Evolutionary conservation across 2,888 invertebrate genomes (phyloP), one percentile per base, ranked within the genome.

Genomic region (Tetropium fuscum): DNA sequence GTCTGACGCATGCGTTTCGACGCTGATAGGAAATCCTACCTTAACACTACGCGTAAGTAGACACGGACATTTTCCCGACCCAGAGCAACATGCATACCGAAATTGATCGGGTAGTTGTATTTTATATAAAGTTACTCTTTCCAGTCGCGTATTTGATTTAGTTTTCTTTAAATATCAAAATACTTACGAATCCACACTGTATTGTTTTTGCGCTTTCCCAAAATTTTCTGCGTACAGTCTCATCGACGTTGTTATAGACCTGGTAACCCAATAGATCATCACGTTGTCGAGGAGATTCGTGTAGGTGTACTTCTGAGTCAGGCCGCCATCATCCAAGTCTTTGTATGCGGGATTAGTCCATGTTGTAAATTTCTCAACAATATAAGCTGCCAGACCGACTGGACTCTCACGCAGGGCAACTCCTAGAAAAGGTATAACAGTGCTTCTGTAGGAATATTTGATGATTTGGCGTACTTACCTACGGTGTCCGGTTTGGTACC

Each of bases 301-400:
- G 82, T 92, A 3, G 73, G 88, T 74, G 85, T 87, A 91, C 65
- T 87, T 87, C 60, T 85, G 82, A 0, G 82, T 80, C 0, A 94
- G 79, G 1, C 89, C 90, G 5, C 92, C 93, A 70, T 93, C 91
- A 0, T 82, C 77, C 19, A 81, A 78, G 11, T 80, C 72, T 44
- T 78, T 80, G 75, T 83, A 84, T 0, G 80, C 75, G 0, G 76
- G 75, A 76, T 89, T 85, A 0, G 92, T 92, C 89, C 92, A 90
- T 0, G 88, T 86, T 7, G 89, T 88, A 81, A 94, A 95, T 79
- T 96, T 97, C 74, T 97, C 96, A 2, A 97, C 80, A 51, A 97
- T 91, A 74, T 96, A 97, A 0, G 93, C 93, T 0, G 95, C 95
- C 60, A 97, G 81, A 0, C 94, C 96, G 0, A 90, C 86, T 0